Conservation (phyloP, 2,888 invertebrate genomes). For the Mythimna ferrago region DNA sequence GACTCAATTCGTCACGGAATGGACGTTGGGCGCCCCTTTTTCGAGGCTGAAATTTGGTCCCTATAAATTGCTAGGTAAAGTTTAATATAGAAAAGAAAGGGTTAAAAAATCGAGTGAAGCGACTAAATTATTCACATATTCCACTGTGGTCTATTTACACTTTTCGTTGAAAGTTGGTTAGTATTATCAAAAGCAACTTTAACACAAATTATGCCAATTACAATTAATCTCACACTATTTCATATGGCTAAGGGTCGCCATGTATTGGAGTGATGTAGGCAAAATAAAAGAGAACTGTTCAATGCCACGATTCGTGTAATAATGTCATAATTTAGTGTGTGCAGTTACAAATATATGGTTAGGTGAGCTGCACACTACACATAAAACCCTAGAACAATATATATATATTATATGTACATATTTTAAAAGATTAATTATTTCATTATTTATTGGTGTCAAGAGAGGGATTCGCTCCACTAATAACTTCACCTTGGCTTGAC, state of each 20-base stretch:
- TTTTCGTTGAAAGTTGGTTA: background rate
- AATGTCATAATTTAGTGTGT: no score
- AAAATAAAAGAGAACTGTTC: no score
- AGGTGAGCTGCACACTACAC: no score
- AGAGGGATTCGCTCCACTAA: slow-evolving; percentile 48
- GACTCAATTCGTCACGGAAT: slow-evolving; percentile 82
- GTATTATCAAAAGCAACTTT: background rate
- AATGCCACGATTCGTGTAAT: no score
- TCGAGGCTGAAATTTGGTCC: slow-evolving; percentile 1
- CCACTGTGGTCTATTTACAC: slow-evolving; percentile 1
- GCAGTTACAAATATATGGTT: no score
- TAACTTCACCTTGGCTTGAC: slow-evolving; percentile 65
- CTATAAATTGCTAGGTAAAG: slow-evolving; percentile 18
- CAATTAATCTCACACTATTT: slow-evolving; percentile 25
- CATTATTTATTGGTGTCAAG: slow-evolving; percentile 48
- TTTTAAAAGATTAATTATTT: slow-evolving; percentile 52
- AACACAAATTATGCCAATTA: slow-evolving; percentile 27
- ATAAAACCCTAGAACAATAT: no score
- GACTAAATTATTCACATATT: slow-evolving; percentile 14
- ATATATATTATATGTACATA: no score
- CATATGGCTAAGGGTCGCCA: slow-evolving; percentile 20
- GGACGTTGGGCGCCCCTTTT: slow-evolving; percentile 68
- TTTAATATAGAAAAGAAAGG: background rate
- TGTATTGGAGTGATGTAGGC: no score
- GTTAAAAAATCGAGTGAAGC: slow-evolving; percentile 1